Conservation (phyloP, 2,113 vertebrate species). For the Malaclemys terrapin region DNA sequence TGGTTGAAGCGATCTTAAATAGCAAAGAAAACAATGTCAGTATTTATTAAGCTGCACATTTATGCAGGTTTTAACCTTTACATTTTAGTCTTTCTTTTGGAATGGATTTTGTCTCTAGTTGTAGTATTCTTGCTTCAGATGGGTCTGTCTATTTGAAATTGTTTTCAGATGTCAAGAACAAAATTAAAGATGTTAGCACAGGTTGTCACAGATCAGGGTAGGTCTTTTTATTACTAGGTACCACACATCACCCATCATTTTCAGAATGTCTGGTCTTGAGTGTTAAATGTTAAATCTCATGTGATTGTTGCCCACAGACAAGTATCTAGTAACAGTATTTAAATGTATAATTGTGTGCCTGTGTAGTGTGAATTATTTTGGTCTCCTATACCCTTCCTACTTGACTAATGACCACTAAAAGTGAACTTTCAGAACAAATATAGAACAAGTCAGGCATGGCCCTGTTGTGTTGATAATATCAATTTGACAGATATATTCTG, state of each 20-base stretch:
- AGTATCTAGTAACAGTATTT: constrained; percentile 43
- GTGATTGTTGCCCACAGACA: constrained; percentile 43
- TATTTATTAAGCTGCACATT: not conserved
- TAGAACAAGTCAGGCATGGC: constrained; percentile 49
- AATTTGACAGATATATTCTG: constrained; percentile 68
- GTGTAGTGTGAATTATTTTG: not conserved
- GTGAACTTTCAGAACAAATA: constrained; percentile 55
- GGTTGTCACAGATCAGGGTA: constrained; percentile 34
- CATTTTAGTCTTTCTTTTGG: constrained; percentile 19
- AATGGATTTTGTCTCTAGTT: not conserved
- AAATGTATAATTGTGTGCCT: not conserved
- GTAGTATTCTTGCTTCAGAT: constrained; percentile 29
- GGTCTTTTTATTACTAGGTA: constrained; percentile 19
- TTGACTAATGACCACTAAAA: constrained; percentile 21
- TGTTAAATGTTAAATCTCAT: constrained; percentile 5
- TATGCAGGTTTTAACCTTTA: not conserved
- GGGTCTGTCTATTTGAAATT: constrained; percentile 49
- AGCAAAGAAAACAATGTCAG: not conserved
- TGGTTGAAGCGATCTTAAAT: constrained; percentile 13
- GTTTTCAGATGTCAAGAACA: constrained; percentile 38
- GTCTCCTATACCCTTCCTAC: constrained; percentile 1
- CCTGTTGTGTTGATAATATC: constrained; percentile 65
- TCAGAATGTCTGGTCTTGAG: not conserved
- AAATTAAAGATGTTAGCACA: constrained; percentile 39
- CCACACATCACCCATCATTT: constrained; percentile 21